Conservation (phyloP, 2,888 invertebrate species). For the Himalopsyche anomala region DNA sequence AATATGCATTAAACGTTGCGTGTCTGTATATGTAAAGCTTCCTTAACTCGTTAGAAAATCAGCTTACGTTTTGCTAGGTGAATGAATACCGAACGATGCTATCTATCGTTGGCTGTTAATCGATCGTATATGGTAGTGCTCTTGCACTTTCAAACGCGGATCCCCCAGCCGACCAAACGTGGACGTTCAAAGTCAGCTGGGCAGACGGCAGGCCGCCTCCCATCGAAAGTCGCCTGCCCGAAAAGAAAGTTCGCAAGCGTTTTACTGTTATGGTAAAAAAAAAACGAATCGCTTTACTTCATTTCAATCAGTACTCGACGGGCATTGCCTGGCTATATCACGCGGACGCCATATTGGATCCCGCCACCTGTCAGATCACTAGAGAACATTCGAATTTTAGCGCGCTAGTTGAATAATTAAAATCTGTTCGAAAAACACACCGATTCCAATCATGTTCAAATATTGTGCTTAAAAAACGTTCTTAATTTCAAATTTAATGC, state of each 20-base stretch:
- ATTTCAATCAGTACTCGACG: constrained; percentile 59
- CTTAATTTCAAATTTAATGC: too few species aligned
- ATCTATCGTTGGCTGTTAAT: neutral
- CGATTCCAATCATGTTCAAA: too few species aligned
- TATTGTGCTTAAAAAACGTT: too few species aligned
- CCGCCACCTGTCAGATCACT: constrained; percentile 47
- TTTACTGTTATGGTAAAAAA: constrained; percentile 62
- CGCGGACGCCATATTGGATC: constrained; percentile 50
- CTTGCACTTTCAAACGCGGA: constrained; percentile 39
- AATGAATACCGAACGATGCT: neutral
- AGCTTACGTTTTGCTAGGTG: neutral
- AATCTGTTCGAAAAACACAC: too few species aligned
- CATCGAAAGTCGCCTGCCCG: constrained; percentile 63
- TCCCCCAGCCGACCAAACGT: constrained; percentile 2
- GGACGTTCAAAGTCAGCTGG: neutral
- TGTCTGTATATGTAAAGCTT: too few species aligned
- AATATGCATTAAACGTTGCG: too few species aligned
- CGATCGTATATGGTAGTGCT: neutral
- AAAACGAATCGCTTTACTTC: constrained; percentile 62
- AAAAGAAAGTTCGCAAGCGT: constrained; percentile 61
- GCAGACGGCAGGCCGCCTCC: constrained; percentile 37
- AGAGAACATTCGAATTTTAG: constrained; percentile 12
- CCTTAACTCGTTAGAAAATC: neutral
- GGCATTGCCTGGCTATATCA: constrained; percentile 36
- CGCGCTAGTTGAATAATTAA: neutral